These are phyloP conservation scores for Fulica atra DNA, from an alignment of 2,113 vertebrate species.

Conservation along the genomic window DNA sequence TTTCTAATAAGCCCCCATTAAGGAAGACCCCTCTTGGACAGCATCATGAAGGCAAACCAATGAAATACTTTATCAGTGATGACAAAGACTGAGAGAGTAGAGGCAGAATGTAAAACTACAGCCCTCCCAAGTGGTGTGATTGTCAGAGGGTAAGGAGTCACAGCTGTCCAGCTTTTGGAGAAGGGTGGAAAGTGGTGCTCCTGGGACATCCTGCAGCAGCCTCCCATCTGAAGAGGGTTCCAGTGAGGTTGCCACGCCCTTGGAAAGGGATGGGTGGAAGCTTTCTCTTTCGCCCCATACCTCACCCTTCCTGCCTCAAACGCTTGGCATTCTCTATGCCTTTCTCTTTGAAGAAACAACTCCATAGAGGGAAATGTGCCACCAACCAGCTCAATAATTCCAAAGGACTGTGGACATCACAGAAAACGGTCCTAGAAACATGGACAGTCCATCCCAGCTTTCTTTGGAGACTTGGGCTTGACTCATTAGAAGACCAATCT, in stretches of 20 bases:
- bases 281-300: not conserved
- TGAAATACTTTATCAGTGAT: not conserved
- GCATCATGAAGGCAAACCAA: fast-evolving
- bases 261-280: not conserved
- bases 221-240: not conserved
- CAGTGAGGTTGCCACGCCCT: not conserved
- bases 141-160: not conserved
- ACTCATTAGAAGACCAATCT: not conserved
- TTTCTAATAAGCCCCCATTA: not conserved
- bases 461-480: not conserved
- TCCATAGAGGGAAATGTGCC: not conserved
- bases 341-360: not conserved
- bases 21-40: not conserved
- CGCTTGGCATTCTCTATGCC: not conserved
- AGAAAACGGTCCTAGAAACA: not conserved
- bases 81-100: not conserved
- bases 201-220: not conserved
- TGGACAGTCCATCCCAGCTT: not conserved
- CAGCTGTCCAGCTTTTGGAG: fast-evolving
- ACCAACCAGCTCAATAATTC: not conserved
- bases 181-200: not conserved
- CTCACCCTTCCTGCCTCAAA: not conserved
- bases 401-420: not conserved
- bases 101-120: not conserved
- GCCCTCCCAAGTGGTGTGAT: not conserved